Base-by-base conservation (phyloP, 2,113 vertebrate species). In the Phylloscopus trochilus region DNA sequence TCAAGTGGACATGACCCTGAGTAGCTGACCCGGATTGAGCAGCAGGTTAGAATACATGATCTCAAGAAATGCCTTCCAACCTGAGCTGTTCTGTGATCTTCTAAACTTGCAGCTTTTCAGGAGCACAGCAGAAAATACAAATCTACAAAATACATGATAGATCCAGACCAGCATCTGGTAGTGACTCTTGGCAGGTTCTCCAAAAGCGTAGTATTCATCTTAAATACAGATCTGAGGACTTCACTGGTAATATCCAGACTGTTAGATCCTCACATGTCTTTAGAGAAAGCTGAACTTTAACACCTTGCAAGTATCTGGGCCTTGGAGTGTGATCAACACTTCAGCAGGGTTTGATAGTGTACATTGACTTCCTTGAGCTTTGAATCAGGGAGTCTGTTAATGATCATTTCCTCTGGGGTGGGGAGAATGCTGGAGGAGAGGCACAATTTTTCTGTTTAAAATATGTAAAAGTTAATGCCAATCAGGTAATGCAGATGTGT, bases 391-490 rank as follows among this genome's bases (percentile, higher is more conserved):
- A 89, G 41, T 41, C 11, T 72, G 26, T 78, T 76, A 87, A 53
- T 39, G 41, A 92, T 64, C 0, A 1, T 67, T 94, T 83, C 76
- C 51, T 88, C 10, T n/a, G 22, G 33, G 13, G 24, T 41, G 9
- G 8, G 4, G 26, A 27, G 5, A 52, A 37, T 9, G 19, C 23
- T 64, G 77, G 53, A 92, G 60, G 31, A 92, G 44, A 94, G 58
- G 53, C 26, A 23, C 23, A 84, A 35, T 75, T 28, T 87, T 91
- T 49, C 69, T 89, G 41, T 90, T 93, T 89, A 92, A 92, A 96
- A 89, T 33, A 56, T 19, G 53, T 31, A 70, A 93, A 91, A 79
- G 47, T 73, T 51, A 47, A 84, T 63, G 37, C 72, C 68, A 90
- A 49, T 81, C 91, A 75, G 76, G 83, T 90, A 91, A 66, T 79